Conservation (phyloP, 2,113 vertebrate genomes). For the Rhinogobius similis region DNA sequence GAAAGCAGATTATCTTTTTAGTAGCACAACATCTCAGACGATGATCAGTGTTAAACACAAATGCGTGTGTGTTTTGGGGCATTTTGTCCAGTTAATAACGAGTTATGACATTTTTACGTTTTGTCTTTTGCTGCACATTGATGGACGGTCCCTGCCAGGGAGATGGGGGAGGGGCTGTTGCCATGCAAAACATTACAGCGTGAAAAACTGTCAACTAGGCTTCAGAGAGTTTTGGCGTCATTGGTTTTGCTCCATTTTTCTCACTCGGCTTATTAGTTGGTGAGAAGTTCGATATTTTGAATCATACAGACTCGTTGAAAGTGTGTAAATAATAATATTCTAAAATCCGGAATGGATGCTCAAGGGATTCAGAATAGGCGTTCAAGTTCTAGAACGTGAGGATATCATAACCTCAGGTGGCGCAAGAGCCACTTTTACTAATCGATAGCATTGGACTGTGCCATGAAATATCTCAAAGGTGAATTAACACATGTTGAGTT, state of each 20-base stretch:
- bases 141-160: conserved; percentile 55
- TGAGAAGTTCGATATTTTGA: not conserved
- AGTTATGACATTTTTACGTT: conserved; percentile 39
- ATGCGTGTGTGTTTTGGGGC: fast-evolving
- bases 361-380: no score
- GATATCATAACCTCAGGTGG: no score
- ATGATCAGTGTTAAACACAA: fast-evolving
- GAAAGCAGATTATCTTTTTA: fast-evolving
- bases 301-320: no score
- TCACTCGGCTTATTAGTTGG: conserved; percentile 11
- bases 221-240: conserved; percentile 42
- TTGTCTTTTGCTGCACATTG: conserved; percentile 35
- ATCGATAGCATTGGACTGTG: no score
- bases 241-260: conserved; percentile 37
- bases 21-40: fast-evolving
- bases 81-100: not conserved
- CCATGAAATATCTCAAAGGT: no score
- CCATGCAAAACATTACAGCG: conserved; percentile 81
- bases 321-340: no score
- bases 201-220: conserved; percentile 71
- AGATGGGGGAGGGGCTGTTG: conserved; percentile 76
- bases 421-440: no score
- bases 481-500: no score
- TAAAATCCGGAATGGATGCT: no score
- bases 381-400: no score